Conservation (phyloP, 2,113 vertebrate species). For the Laticauda laticaudata region DNA sequence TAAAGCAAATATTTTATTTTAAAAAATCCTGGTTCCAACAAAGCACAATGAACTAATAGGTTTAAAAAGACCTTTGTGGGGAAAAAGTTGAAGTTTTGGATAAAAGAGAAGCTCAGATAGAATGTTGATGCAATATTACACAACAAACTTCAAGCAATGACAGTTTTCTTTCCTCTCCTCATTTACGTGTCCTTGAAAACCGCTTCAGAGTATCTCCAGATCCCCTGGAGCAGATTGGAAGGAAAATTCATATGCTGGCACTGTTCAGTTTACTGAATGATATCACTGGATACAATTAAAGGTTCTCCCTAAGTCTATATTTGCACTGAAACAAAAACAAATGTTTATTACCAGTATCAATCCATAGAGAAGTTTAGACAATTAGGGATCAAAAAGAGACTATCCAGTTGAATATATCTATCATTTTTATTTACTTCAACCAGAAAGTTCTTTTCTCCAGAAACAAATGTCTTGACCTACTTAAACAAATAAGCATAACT, state of each 20-base stretch:
- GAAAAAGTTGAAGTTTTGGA: neutral
- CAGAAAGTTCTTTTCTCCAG: neutral
- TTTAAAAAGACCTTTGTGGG: neutral
- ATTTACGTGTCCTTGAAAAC: neutral
- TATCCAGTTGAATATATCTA: neutral
- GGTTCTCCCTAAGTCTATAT: neutral
- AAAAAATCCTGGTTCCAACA: neutral
- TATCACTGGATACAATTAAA: neutral
- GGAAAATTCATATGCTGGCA: neutral
- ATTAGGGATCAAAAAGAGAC: neutral
- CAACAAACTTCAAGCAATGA: neutral
- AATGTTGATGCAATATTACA: neutral
- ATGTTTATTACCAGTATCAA: neutral
- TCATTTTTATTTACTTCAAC: constrained; percentile 10
- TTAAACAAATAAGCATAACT: neutral
- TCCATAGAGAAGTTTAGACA: neutral
- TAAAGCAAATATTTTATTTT: neutral
- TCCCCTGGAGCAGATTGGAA: neutral
- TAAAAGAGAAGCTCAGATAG: neutral
- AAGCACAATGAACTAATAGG: neutral
- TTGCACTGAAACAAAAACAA: neutral
- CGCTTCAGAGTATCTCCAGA: neutral
- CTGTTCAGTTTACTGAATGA: neutral
- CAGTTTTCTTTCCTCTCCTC: neutral
- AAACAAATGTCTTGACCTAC: neutral